Percentiles rank a stretch among this genome's conserved stretches.
phyloP scores from a whole-genome alignment of 2,888 invertebrate genomes.

The Sphaerophoria rueppellii region DNA sequence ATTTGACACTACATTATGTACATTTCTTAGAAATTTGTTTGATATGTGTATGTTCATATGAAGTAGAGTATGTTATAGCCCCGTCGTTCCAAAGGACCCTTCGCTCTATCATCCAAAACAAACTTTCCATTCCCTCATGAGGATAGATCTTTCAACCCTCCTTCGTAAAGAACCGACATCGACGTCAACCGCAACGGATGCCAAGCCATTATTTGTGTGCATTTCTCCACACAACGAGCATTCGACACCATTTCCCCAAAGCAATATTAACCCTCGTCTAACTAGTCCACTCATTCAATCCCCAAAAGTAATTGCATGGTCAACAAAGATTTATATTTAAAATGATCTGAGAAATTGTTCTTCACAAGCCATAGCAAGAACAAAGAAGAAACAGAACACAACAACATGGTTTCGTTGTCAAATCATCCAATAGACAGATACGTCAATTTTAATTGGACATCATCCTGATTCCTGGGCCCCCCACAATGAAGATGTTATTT shows the following conservation, averaged over 20 bases:
- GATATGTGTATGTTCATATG: too few relatives aligned
- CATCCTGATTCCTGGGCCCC: constrained; percentile 51
- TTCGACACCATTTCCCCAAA: constrained; percentile 17
- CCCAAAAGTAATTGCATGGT: constrained; percentile 67
- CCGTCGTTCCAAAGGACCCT: too few relatives aligned
- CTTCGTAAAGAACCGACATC: constrained; percentile 26
- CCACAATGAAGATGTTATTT: constrained; percentile 41
- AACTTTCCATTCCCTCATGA: too few relatives aligned
- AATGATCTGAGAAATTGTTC: constrained; percentile 20
- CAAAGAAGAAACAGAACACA: constrained; percentile 33
- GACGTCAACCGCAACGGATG: constrained; percentile 46
- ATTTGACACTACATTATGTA: too few relatives aligned
- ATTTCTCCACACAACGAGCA: not conserved
- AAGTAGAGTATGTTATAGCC: too few relatives aligned
- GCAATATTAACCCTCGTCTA: constrained; percentile 57
- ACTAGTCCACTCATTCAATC: constrained; percentile 41
- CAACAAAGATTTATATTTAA: constrained; percentile 50
- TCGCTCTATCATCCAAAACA: too few relatives aligned
- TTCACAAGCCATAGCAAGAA: constrained; percentile 27
- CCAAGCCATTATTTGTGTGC: constrained; percentile 46
- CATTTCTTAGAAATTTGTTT: too few relatives aligned
- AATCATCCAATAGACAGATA: constrained; percentile 70
- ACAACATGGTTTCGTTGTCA: constrained; percentile 51
- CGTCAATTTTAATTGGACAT: constrained; percentile 71
- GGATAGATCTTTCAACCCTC: too few relatives aligned